These are phyloP conservation scores for Mus minutoides DNA, from an alignment of 2,797 vertebrate species.

Conservation along the genomic window DNA sequence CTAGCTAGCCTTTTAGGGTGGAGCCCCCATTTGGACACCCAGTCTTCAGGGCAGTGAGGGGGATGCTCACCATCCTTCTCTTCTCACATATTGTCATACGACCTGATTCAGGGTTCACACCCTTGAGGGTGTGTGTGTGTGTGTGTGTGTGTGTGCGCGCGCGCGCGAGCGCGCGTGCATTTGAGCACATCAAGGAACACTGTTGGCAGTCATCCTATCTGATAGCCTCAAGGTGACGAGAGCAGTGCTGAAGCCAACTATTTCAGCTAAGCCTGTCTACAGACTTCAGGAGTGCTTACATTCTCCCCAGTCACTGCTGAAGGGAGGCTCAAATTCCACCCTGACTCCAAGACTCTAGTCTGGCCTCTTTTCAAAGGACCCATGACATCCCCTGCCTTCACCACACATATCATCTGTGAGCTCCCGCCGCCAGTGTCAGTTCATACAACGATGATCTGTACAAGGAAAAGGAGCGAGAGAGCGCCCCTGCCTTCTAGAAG, in stretches of 20 bases:
- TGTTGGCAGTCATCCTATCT: neutral
- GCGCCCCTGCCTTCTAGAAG: neutral
- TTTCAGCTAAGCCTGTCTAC: neutral
- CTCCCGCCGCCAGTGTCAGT: neutral
- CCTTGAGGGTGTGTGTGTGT: neutral
- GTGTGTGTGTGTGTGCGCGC: neutral
- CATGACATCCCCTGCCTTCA: neutral
- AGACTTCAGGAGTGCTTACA: constrained; percentile 9
- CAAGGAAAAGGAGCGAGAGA: neutral
- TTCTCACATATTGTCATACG: neutral
- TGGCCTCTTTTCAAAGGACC: constrained; percentile 19
- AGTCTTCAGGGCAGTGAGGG: neutral
- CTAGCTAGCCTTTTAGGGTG: neutral
- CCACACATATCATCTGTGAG: neutral
- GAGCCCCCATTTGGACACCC: neutral
- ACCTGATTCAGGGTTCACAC: neutral
- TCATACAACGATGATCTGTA: neutral
- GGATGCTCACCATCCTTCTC: neutral
- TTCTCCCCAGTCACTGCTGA: neutral
- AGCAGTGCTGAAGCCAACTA: neutral
- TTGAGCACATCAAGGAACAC: neutral
- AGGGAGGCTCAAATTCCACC: constrained; percentile 23
- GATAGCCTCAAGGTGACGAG: neutral
- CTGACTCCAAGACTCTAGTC: neutral
- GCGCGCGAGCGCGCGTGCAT: too few species aligned